Evolutionary conservation across 2,113 vertebrate species (phyloP), one percentile per base, ranked within the genome.

Genomic region (Pseudorectes ferrugineus): DNA sequence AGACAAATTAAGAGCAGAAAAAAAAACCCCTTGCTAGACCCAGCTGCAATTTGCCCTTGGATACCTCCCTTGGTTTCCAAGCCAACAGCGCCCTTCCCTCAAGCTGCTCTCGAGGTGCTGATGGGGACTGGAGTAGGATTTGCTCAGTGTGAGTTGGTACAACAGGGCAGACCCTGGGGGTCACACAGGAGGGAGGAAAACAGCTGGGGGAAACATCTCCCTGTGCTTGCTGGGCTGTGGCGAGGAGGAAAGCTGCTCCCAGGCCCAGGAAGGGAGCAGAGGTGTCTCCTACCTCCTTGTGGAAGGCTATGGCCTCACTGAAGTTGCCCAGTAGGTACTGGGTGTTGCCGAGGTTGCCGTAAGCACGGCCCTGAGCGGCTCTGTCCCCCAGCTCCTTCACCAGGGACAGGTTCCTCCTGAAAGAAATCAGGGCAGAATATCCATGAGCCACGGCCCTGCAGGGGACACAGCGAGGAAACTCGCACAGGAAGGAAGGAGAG

Each of bases 311-410:
- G 10, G 99, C 99, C 93, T 99, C 99, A 0, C 97, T 97, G 96
- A 99, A 99, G 97, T 99, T 99, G 71, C 99, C 99, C 40, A 99
- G 98, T 38, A 99, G 88, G 88, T 99, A 99, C 89, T 99, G 99
- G 22, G 99, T 99, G 97, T 99, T 99, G 63, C 99, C 99, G 2
- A 99, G 98, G 97, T 99, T 99, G 85, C 99, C 99, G 0, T 98
- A 99, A 16, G 99, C 99, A 55, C 99, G 97, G 63, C 99, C 99
- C 97, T 99, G 99, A 0, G 99, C 99, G 0, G 99, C 99, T 81
- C 99, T 96, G 97, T 99, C 99, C 0, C 99, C 99, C 54, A 99
- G 97, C 95, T 99, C 99, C 97, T 99, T 99, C 81, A 99, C 99
- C 95, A 99, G 96, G 61, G 98, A 98, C 93, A 99, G 95, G 95